phyloP scores from a whole-genome alignment of 2,888 invertebrate species.

The Epiblema foenella region DNA sequence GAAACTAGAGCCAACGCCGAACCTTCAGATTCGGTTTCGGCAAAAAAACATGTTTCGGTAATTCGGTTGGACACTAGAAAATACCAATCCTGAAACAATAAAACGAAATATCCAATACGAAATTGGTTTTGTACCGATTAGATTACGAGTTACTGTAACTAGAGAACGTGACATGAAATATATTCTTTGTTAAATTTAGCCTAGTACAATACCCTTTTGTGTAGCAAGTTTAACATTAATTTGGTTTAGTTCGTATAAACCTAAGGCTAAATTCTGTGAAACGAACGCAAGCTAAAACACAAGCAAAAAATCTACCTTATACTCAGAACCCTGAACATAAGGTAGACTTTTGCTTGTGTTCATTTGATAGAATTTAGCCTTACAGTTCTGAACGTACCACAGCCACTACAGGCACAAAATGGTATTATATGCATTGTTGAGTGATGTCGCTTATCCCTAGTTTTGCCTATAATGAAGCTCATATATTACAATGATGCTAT shows the following conservation, averaged over 20 bases:
- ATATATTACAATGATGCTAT: background rate
- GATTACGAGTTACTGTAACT: background rate
- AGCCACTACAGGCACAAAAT: background rate
- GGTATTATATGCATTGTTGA: background rate
- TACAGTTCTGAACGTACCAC: no score
- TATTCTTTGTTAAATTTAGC: conserved; percentile 14
- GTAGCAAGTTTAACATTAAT: background rate
- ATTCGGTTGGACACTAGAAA: no score
- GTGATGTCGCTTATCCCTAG: background rate
- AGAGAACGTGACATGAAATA: background rate
- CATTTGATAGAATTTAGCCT: no score
- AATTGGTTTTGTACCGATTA: background rate
- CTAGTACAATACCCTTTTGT: conserved; percentile 5
- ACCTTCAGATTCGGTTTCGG: no score
- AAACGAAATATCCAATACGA: background rate
- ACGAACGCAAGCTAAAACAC: no score
- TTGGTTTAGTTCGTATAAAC: no score
- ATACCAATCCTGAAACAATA: background rate
- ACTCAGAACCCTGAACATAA: no score
- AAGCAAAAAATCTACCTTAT: no score
- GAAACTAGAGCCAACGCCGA: no score
- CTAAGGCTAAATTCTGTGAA: no score
- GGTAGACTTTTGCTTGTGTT: no score
- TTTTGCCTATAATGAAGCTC: background rate
- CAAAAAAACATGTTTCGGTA: no score